A percentile compares a stretch with the other conserved stretches of the same genome.
phyloP scores from a whole-genome alignment of 2,888 invertebrate species.

The Caenorhabditis sulstoni region DNA sequence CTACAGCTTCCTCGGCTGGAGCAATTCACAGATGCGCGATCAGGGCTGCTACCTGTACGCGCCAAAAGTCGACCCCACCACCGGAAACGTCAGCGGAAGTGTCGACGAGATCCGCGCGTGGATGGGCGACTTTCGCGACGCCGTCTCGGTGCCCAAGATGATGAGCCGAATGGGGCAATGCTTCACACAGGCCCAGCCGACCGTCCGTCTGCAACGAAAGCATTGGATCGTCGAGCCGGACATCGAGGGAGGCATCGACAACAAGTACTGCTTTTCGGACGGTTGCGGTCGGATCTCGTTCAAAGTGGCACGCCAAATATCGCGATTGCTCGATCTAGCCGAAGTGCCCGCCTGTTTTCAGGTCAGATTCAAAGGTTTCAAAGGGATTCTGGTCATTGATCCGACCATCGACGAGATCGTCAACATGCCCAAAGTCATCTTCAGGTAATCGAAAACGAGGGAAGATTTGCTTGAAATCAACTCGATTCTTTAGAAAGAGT shows the following conservation, averaged over 20 bases:
- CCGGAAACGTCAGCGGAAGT: slow-evolving; percentile 49
- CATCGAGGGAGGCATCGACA: slow-evolving; percentile 59
- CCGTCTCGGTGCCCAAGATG: slow-evolving; percentile 78
- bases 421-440: slow-evolving; percentile 57
- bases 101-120: slow-evolving; percentile 67
- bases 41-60: slow-evolving; percentile 78
- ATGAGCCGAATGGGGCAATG: slow-evolving; percentile 81
- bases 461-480: too few species aligned
- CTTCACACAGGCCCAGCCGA: slow-evolving; percentile 80
- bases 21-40: slow-evolving; percentile 79
- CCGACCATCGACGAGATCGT: slow-evolving; percentile 66
- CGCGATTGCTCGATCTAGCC: slow-evolving; percentile 55
- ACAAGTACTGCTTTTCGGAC: slow-evolving; percentile 76
- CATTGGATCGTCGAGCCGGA: slow-evolving; percentile 68
- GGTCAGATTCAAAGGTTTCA: slow-evolving; percentile 79
- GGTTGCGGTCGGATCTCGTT: slow-evolving; percentile 66
- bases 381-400: slow-evolving; percentile 78
- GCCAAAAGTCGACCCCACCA: slow-evolving; percentile 39
- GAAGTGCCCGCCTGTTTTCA: slow-evolving; percentile 73
- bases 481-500: slow-evolving; percentile 74
- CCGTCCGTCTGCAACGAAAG: slow-evolving; percentile 47
- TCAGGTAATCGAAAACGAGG: slow-evolving; percentile 49
- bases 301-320: slow-evolving; percentile 48
- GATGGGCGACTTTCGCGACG: slow-evolving; percentile 77
- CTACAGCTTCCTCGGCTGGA: slow-evolving; percentile 78